These are phyloP conservation scores for Brachionus plicatilis DNA, from an alignment of 1,140 invertebrate genomes.

Conservation along the genomic window DNA sequence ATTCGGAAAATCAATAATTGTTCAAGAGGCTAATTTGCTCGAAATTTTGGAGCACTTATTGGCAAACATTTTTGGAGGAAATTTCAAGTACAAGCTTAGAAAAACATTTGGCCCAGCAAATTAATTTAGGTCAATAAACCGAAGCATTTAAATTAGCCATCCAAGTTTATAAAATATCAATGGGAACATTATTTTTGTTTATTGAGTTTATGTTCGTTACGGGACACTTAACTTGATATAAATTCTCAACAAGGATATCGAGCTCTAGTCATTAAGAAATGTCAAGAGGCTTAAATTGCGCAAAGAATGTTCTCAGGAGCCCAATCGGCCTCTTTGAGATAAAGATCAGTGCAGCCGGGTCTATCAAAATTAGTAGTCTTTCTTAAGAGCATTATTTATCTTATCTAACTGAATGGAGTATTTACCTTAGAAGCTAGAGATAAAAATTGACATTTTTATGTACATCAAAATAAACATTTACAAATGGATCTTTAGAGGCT, in stretches of 20 bases:
- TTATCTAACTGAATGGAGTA: neutral
- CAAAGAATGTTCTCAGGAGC: neutral
- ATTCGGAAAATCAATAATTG: constrained; percentile 1
- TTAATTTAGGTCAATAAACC: neutral
- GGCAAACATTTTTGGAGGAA: neutral
- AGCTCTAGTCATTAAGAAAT: neutral
- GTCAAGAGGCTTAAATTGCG: neutral
- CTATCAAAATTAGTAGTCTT: neutral
- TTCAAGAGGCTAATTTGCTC: neutral
- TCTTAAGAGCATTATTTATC: neutral
- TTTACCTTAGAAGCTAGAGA: neutral
- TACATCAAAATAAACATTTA: neutral
- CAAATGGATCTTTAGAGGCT: neutral
- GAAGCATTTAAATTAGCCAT: neutral
- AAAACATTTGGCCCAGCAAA: neutral
- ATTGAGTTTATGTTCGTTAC: neutral
- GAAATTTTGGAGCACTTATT: neutral
- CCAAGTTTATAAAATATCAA: neutral
- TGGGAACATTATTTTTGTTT: neutral
- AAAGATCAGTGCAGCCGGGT: neutral
- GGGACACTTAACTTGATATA: neutral
- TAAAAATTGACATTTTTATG: neutral
- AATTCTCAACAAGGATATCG: neutral
- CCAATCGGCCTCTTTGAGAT: neutral
- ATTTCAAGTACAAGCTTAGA: neutral